Conservation (phyloP, 2,888 invertebrate genomes). For the Notodonta ziczac region DNA sequence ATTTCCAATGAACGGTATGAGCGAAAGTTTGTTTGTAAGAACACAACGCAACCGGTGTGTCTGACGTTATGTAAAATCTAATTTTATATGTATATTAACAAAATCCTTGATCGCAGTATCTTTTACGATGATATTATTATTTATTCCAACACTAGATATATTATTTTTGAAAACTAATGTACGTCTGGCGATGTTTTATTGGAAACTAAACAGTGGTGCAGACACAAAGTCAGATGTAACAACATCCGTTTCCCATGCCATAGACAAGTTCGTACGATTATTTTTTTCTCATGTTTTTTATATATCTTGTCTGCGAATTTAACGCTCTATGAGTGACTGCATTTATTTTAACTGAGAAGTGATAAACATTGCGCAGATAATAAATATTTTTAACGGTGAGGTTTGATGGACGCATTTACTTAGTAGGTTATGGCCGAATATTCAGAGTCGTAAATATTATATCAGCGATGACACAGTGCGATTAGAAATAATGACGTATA, state of each 20-base stretch:
- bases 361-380: conserved; percentile 6
- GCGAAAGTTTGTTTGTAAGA: conserved; percentile 39
- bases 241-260: conserved; percentile 73
- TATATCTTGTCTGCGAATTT: conserved; percentile 37
- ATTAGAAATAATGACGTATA: no score
- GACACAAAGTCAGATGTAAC: conserved; percentile 63
- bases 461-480: no score
- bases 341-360: conserved; percentile 9
- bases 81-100: conserved; percentile 19
- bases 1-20: no score
- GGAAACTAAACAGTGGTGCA: conserved; percentile 54
- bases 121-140: conserved; percentile 43
- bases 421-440: no score
- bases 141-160: conserved; percentile 43
- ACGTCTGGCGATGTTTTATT: conserved; percentile 58
- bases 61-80: conserved; percentile 11
- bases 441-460: no score
- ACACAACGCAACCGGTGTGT: conserved; percentile 25
- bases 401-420: not conserved
- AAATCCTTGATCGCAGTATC: conserved; percentile 40
- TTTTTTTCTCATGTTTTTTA: conserved; percentile 61
- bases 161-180: conserved; percentile 44
- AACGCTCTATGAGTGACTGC: conserved; percentile 15
- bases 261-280: conserved; percentile 41
- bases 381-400: conserved; percentile 2